These are phyloP conservation scores for Marmota monax DNA, from an alignment of 2,113 vertebrate species.

Conservation along the genomic window DNA sequence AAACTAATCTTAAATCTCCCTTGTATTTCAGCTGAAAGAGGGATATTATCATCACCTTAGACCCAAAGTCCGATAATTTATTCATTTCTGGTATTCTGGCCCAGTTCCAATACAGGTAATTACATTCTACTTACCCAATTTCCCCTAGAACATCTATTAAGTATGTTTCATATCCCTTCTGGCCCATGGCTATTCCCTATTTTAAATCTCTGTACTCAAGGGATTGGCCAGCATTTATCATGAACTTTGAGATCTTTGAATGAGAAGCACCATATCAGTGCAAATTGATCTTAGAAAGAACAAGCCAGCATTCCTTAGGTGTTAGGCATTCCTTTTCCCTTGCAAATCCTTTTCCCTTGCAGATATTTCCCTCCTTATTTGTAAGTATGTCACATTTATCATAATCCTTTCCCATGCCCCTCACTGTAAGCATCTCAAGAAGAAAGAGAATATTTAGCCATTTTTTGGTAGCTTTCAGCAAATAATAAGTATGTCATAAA, in stretches of 20 bases:
- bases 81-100: slow-evolving; percentile 11
- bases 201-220: not conserved
- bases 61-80: not conserved
- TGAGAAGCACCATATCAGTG: not conserved
- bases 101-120: not conserved
- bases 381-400: not conserved
- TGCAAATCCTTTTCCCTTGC: not conserved
- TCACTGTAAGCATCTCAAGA: not conserved
- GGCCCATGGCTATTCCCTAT: not conserved
- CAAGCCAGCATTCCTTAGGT: not conserved
- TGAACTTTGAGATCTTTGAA: not conserved
- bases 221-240: slow-evolving; percentile 2
- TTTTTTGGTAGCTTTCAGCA: not conserved
- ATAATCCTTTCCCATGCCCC: not conserved
- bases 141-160: not conserved
- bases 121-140: not conserved
- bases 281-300: slow-evolving; percentile 3
- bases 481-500: slow-evolving; percentile 16
- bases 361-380: not conserved
- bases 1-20: not conserved
- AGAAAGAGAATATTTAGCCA: not conserved
- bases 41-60: not conserved
- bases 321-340: not conserved
- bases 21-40: not conserved
- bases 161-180: slow-evolving; percentile 22